phyloP scores from a whole-genome alignment of 1,140 invertebrate genomes.

The Chionoecetes opilio region DNA sequence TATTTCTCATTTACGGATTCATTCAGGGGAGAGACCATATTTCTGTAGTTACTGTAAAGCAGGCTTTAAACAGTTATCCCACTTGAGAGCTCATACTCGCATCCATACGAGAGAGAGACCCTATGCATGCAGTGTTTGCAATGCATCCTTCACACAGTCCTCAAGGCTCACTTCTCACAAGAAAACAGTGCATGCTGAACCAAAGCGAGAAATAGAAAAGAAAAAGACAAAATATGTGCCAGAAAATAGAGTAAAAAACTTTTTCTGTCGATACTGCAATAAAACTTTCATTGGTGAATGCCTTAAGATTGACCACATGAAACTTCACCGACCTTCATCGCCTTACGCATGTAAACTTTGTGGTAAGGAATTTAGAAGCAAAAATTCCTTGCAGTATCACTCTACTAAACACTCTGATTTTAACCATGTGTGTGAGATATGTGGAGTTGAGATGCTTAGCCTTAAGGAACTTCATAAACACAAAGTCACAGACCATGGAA shows the following conservation, averaged over 20 bases:
- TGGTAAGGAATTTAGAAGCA: constrained; percentile 53
- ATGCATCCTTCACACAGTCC: constrained; percentile 65
- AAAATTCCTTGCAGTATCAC: constrained; percentile 53
- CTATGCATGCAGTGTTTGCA: constrained; percentile 60
- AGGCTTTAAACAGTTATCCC: constrained; percentile 69
- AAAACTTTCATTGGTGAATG: constrained; percentile 73
- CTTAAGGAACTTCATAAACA: constrained; percentile 36
- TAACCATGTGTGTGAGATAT: constrained; percentile 56
- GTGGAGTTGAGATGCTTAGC: neutral
- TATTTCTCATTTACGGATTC: constrained; percentile 63
- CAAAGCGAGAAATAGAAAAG: neutral
- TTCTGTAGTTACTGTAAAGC: constrained; percentile 58
- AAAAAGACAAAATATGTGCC: constrained; percentile 47
- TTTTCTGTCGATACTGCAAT: constrained; percentile 65
- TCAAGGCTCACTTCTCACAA: constrained; percentile 69
- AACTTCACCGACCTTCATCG: neutral
- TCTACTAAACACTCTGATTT: constrained; percentile 24
- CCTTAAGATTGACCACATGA: constrained; percentile 69
- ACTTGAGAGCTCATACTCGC: constrained; percentile 61
- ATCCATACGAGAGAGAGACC: constrained; percentile 70
- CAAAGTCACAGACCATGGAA: neutral
- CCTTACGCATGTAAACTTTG: constrained; percentile 51
- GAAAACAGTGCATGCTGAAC: constrained; percentile 45
- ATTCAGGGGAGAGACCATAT: constrained; percentile 72
- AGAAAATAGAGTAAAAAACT: constrained; percentile 60